Evolutionary conservation across 2,888 invertebrate species (phyloP), one percentile per base, ranked within the genome.

Genomic region (Caenorhabditis wallacei): DNA sequence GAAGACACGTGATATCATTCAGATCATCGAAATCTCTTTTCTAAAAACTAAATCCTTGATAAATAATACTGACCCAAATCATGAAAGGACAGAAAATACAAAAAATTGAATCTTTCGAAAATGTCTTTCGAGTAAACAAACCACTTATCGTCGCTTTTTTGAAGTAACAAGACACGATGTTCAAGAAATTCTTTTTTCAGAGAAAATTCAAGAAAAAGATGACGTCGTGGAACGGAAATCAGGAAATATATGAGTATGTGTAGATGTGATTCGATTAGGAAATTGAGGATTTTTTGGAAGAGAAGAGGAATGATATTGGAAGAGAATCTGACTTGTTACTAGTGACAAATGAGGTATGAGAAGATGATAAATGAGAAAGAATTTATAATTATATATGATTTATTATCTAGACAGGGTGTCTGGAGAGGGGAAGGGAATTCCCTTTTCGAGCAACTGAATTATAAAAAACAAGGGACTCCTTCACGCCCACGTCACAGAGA

Each of bases 71-170:
- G 56, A 56, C 30, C 35, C 56, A 48, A 40, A 35, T 57, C 57
- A 22, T n/a, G 40, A 59, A 57, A 57, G 57, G 59, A 59, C 20
- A 35, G 35, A 8, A n/a, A n/a, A 35, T n/a, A 26, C 63, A 64
- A 46, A 51, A 35, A 51, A 35, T 51, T 51, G 54, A 24, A 56
- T 48, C 46, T 48, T 48, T 48, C 43, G 16, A 51, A 20, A 57
- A 20, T 5, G 26, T 22, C 40, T 13, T 24, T 26, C 30, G 30
- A 30, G 70, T 70, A 70, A 70, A 70, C 70, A 70, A 70, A 46
- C 57, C 70, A 70, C 70, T 70, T 70, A 57, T 16, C 70, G n/a
- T n/a, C 18, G 13, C 13, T 48, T 48, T 48, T 48, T 22, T 18
- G 35, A 24, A 24, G 53, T 53, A 24, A 51, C 48, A 48, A 57